phyloP scores from a whole-genome alignment of 35 echinoderm and acorn worm species.

The Apostichopus japonicus region DNA sequence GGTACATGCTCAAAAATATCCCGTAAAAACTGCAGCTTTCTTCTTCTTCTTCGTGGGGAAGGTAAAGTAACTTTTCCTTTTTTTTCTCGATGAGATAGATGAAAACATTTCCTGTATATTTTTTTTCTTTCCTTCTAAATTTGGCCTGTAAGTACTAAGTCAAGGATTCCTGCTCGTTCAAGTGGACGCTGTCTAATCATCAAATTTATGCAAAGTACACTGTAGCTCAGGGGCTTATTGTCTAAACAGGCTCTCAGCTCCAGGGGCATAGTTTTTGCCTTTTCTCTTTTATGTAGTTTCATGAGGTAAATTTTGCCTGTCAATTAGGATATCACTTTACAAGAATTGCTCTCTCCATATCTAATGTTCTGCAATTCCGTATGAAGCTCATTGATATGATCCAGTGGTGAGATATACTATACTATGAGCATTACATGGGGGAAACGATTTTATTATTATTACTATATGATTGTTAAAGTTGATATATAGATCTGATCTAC shows the following conservation, averaged over 20 bases:
- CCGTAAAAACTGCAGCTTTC: background rate
- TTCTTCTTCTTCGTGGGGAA: background rate
- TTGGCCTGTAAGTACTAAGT: constrained; percentile 35
- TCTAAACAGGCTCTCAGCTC: constrained; percentile 43
- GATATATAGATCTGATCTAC: too few relatives aligned
- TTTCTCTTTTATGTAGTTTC: background rate
- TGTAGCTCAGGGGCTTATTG: constrained; percentile 37
- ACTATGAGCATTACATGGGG: too few relatives aligned
- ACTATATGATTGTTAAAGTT: too few relatives aligned
- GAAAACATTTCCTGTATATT: background rate
- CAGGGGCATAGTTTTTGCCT: constrained; percentile 27
- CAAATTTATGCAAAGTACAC: constrained; percentile 48
- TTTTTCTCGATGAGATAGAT: background rate
- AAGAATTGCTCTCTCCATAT: constrained; percentile 21
- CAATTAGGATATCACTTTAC: constrained; percentile 8
- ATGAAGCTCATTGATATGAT: background rate
- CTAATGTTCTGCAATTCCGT: background rate
- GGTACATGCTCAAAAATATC: background rate
- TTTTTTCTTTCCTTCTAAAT: background rate
- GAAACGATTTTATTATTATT: too few relatives aligned
- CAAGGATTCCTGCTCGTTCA: constrained; percentile 34
- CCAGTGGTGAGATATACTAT: too few relatives aligned
- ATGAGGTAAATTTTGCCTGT: constrained; percentile 1
- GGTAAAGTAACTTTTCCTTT: constrained; percentile 21
- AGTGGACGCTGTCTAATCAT: constrained; percentile 31